phyloP scores from a whole-genome alignment of 2,797 vertebrate genomes.

The Sorex maritimensis region DNA sequence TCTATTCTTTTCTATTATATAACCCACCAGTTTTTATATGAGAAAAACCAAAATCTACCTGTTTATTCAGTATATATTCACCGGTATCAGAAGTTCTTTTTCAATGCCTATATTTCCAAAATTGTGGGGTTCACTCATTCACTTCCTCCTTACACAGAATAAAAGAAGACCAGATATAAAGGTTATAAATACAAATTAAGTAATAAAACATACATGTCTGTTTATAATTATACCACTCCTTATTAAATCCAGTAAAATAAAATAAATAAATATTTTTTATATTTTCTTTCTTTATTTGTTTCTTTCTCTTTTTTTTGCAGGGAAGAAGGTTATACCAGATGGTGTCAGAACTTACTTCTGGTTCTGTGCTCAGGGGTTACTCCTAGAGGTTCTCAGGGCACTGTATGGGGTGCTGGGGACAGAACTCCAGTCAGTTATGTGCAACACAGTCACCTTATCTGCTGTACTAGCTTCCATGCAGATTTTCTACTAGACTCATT shows the following conservation, averaged over 20 bases:
- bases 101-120: neutral
- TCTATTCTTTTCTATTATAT: neutral
- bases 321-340: no score
- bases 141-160: slow-evolving; percentile 3
- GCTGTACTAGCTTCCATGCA: no score
- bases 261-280: no score
- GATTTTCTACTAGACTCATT: neutral
- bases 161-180: neutral
- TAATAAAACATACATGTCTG: neutral
- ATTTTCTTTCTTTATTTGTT: neutral
- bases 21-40: neutral
- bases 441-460: no score
- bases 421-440: no score
- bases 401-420: no score
- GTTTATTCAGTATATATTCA: neutral
- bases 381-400: no score
- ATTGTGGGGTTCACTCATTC: neutral
- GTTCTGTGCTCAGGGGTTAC: no score
- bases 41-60: neutral
- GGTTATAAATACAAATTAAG: slow-evolving; percentile 17
- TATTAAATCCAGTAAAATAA: slow-evolving; percentile 39
- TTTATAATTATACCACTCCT: neutral
- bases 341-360: no score
- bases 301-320: neutral
- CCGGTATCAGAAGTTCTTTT: neutral